phyloP scores from a whole-genome alignment of 2,888 invertebrate species.

The Yponomeuta plumbellus region DNA sequence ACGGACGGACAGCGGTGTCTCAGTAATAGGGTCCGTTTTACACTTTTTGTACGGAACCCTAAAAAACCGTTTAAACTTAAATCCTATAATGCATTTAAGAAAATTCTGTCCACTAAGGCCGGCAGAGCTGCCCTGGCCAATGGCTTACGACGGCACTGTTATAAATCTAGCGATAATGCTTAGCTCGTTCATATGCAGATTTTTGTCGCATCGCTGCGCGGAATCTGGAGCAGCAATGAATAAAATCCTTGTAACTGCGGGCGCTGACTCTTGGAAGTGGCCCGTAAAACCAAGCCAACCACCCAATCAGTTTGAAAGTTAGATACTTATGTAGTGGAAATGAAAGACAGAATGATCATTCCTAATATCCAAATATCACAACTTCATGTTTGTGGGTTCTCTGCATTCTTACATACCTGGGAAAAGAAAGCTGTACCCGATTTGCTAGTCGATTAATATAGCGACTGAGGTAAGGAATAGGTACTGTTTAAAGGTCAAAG shows the following conservation, averaged over 20 bases:
- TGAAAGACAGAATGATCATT: no score
- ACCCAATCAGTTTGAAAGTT: background rate
- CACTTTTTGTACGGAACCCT: no score
- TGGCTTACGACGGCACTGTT: slow-evolving; percentile 6
- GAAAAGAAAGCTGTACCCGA: no score
- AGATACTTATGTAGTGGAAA: background rate
- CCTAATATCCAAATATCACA: no score
- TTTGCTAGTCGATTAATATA: no score
- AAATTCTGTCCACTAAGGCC: background rate
- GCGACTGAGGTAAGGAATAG: no score
- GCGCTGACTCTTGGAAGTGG: background rate
- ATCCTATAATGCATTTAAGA: no score
- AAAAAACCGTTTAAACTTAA: no score
- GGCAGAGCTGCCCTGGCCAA: background rate
- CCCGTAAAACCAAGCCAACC: background rate
- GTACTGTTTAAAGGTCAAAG: background rate
- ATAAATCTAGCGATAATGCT: slow-evolving; percentile 7
- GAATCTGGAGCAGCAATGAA: slow-evolving; percentile 1
- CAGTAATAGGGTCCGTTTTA: no score
- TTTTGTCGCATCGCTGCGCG: slow-evolving; percentile 11
- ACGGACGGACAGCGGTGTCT: no score
- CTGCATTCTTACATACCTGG: no score
- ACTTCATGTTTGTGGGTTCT: no score
- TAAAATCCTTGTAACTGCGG: background rate
- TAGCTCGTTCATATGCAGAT: slow-evolving; percentile 11